These are phyloP conservation scores for Ostrea edulis DNA, from an alignment of 1,140 invertebrate genomes.

Conservation along the genomic window DNA sequence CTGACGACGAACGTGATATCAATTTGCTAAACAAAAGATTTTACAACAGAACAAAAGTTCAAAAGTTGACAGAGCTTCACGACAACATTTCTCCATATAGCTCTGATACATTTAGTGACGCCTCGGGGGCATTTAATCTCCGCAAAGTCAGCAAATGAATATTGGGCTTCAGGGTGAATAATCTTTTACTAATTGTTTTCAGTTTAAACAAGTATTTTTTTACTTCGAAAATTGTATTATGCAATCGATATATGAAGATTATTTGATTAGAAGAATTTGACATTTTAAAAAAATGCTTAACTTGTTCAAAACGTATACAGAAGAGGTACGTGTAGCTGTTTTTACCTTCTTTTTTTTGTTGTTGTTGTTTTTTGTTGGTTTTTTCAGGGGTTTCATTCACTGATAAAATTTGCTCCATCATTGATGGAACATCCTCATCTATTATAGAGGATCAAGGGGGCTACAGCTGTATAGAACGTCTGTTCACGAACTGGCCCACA, in stretches of 20 bases:
- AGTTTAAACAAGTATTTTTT: not conserved
- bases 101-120: not conserved
- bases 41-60: not conserved
- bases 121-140: not conserved
- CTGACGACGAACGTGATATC: not conserved
- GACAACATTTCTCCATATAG: not conserved
- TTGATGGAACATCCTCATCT: constrained; percentile 37
- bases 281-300: too few species aligned
- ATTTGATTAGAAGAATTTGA: too few species aligned
- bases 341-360: too few species aligned
- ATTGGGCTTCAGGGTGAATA: not conserved
- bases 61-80: not conserved
- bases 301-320: too few species aligned
- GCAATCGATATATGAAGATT: too few species aligned
- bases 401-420: constrained; percentile 43
- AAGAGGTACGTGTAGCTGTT: too few species aligned
- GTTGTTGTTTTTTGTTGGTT: not conserved
- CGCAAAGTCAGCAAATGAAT: not conserved
- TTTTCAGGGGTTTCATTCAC: constrained; percentile 46
- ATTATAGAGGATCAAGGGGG: constrained; percentile 48
- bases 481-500: constrained; percentile 48
- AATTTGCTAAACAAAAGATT: constrained; percentile 14
- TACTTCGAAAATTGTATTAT: too few species aligned
- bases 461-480: constrained; percentile 44
- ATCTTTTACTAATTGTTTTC: not conserved